Percentiles rank a stretch among this genome's conserved stretches.
phyloP scores from a whole-genome alignment of 2,797 vertebrate genomes.

The Cheirogaleus major region DNA sequence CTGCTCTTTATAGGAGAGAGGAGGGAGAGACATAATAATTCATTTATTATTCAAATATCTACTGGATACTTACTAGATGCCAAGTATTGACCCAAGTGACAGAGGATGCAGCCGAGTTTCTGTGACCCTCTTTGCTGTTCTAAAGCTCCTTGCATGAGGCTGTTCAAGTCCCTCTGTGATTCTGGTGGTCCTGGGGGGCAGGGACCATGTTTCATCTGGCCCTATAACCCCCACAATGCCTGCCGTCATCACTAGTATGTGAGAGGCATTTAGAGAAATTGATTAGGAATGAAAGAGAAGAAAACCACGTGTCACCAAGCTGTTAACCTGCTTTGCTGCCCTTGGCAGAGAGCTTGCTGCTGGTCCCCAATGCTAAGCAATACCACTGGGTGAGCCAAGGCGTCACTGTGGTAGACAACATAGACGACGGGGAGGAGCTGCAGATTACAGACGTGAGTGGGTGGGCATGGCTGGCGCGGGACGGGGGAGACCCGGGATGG shows the following conservation, averaged over 20 bases:
- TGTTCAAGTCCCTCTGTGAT: not conserved
- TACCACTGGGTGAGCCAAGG: conserved; percentile 84
- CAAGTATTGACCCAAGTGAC: not conserved
- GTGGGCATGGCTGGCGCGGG: fast-evolving
- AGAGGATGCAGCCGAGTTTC: not conserved
- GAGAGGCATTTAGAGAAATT: not conserved
- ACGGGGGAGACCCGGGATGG: not conserved
- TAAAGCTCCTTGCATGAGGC: not conserved
- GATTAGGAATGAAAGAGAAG: not conserved
- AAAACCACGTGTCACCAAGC: fast-evolving
- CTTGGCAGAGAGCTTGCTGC: conserved; percentile 83
- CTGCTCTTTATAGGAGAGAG: not conserved
- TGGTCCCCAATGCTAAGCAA: conserved; percentile 80
- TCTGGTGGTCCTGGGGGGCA: not conserved
- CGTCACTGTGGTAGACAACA: conserved; percentile 82
- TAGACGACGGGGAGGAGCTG: conserved; percentile 83
- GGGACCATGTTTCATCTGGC: not conserved
- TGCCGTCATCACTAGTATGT: no score
- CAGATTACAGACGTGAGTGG: conserved; percentile 81
- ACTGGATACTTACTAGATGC: not conserved
- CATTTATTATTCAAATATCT: not conserved
- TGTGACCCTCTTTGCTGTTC: not conserved
- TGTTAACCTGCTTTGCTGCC: conserved; percentile 7
- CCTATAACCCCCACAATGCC: fast-evolving
- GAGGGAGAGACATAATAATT: not conserved